Evolutionary conservation across 2,797 vertebrate genomes (phyloP), one percentile per base, ranked within the genome.

Genomic region (Merluccius polli): DNA sequence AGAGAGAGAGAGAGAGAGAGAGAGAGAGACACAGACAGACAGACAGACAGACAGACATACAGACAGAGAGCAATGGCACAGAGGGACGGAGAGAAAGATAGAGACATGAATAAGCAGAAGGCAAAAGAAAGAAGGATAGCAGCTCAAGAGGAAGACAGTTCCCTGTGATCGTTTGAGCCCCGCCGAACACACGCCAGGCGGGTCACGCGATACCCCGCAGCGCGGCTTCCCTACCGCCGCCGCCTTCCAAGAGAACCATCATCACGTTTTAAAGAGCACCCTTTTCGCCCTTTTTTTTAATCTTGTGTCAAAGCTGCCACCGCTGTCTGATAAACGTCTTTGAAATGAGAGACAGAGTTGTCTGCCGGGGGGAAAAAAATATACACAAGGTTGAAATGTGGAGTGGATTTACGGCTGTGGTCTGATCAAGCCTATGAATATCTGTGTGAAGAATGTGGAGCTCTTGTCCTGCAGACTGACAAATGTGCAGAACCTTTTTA

Each of bases 321-420:
- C 74, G 21, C 65, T 77, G 81, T 88, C 87, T 83, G 87, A 88
- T 87, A 82, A 84, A 85, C 75, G 24, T 80, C 74, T 89, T 85
- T 88, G 84, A 92, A 90, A 91, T 74, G 44, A 76, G 84, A 89
- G 78, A 77, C 73, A 0, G 38, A 79, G 84, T 83, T 75, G 69
- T 68, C 36, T 41, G 15, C 21, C 2, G 35, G 77, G 83, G 82
- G 84, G 12, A 63, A 63, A 63, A 63, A 87, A 87, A 89, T 75
- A 78, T 79, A 79, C 84, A 87, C 83, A 75, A 10, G 78, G 70
- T 80, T 78, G 79, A 68, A 78, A 78, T 86, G 38, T 84, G 81
- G 84, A 79, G 52, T 74, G 78, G 80, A 81, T 81, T 78, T 36
- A 86, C 77, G 29, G 38, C 82, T 36, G 70, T 44, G 71, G 31